A percentile compares a stretch with the other conserved stretches of the same genome.
These are phyloP conservation scores for Pipistrellus kuhlii DNA, from an alignment of 2,797 vertebrate genomes.

Conservation along the genomic window DNA sequence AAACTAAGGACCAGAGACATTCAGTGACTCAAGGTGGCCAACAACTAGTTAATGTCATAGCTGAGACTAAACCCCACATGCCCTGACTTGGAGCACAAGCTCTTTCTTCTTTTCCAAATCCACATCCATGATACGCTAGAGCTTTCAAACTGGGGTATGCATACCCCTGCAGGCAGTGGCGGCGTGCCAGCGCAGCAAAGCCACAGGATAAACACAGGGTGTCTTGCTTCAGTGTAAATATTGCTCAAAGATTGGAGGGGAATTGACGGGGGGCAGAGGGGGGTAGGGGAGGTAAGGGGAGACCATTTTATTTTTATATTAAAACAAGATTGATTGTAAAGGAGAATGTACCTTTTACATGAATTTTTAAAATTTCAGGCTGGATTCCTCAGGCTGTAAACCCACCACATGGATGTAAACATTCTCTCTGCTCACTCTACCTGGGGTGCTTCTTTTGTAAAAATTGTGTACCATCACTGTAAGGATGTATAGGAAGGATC, in stretches of 20 bases:
- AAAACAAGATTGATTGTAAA: slow-evolving; percentile 75
- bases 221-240: slow-evolving; percentile 80
- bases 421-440: not conserved
- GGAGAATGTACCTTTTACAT: slow-evolving; percentile 61
- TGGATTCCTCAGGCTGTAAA: slow-evolving; percentile 10
- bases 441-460: not conserved
- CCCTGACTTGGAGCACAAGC: slow-evolving; percentile 74
- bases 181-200: slow-evolving; percentile 62
- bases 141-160: slow-evolving; percentile 79
- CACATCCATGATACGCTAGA: slow-evolving; percentile 51
- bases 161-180: slow-evolving; percentile 73
- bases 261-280: not conserved
- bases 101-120: slow-evolving; percentile 75
- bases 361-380: slow-evolving; percentile 64
- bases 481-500: not conserved
- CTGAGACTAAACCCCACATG: slow-evolving; percentile 68
- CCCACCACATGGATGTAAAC: not conserved
- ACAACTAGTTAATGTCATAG: slow-evolving; percentile 74
- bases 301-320: slow-evolving; percentile 75
- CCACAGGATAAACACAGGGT: slow-evolving; percentile 74
- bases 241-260: slow-evolving; percentile 74
- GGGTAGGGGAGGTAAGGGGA: not conserved
- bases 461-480: not conserved
- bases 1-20: not conserved
- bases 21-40: slow-evolving; percentile 60